Base-by-base conservation (phyloP, 2,797 vertebrate species). In the Epinephelus malabaricus region DNA sequence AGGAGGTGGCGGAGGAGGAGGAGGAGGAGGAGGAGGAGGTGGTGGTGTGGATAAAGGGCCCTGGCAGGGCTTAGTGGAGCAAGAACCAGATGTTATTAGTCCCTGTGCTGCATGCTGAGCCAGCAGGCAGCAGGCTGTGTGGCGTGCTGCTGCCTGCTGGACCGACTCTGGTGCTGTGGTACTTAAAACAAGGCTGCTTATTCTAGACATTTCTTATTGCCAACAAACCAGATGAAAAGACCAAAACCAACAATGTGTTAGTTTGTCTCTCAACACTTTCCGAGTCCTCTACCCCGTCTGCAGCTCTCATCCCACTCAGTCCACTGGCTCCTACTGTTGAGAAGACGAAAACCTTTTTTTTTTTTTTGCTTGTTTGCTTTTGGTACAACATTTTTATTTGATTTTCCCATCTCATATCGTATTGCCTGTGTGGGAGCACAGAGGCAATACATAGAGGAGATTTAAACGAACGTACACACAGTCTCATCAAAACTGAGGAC, bases 1-100 rank as follows among this genome's bases (percentile, higher is more conserved):
- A 25, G 49, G 76, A n/a, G 34, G 65, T 30, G 18, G 69, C 27
- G 27, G 45, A n/a, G 23, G 45, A 65, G 66, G 34, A 25, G 49
- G 72, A n/a, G 34, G 65, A n/a, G 25, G 40, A 10, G 49, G n/a
- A 13, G n/a, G 73, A 3, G 46, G 19, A n/a, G 47, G 23, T 15
- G 55, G 47, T 38, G 51, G 58, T 18, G 76, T 45, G 38, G 49
- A 23, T 53, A 5, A 9, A 19, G 51, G 53, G 47, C 47, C 46
- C 56, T 60, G 56, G 50, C 73, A 46, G 69, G 65, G 59, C 40
- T 46, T 34, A 73, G 60, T n/a, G 45, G 68, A 73, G 72, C 82
- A 70, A 1, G 46, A 74, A 21, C 46, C 69, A 70, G 73, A 66
- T 81, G 64, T 71, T 38, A 58, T 79, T 73, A 58, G 72, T 65